Percentiles rank a stretch among this genome's conserved stretches.
These are phyloP conservation scores for Melanotus villosus DNA, from an alignment of 2,888 invertebrate genomes.

Conservation along the genomic window DNA sequence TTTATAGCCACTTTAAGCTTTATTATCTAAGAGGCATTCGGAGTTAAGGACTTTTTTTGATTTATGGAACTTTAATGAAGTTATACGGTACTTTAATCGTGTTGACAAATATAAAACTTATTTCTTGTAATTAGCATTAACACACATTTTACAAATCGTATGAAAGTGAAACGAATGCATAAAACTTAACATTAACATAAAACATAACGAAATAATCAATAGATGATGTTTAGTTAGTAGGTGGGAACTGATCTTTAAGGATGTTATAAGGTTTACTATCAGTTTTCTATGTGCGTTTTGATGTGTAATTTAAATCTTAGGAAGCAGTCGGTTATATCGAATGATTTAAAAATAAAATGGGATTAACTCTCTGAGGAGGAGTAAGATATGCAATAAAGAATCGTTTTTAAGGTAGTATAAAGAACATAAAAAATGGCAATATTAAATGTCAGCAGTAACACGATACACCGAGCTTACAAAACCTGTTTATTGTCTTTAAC, in stretches of 20 bases:
- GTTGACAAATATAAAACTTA: too few relatives aligned
- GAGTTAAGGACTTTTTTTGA: background rate
- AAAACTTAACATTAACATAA: too few relatives aligned
- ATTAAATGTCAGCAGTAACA: slow-evolving; percentile 26
- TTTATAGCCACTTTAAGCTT: background rate
- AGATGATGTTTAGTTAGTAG: too few relatives aligned
- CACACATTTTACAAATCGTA: too few relatives aligned
- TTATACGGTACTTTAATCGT: too few relatives aligned
- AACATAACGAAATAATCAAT: too few relatives aligned
- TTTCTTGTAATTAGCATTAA: too few relatives aligned
- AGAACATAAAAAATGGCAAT: slow-evolving; percentile 25
- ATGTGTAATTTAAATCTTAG: background rate
- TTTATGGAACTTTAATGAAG: background rate
- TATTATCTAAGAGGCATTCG: background rate
- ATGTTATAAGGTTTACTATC: too few relatives aligned
- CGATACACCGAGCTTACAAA: background rate
- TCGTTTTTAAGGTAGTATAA: slow-evolving; percentile 23
- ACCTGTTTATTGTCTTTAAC: background rate
- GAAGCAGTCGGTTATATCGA: background rate
- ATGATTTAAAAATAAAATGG: slow-evolving; percentile 24
- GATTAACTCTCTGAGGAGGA: slow-evolving; percentile 24
- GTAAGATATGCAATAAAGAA: slow-evolving; percentile 6
- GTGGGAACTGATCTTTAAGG: too few relatives aligned
- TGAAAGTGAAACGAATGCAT: too few relatives aligned
- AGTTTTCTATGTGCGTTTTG: too few relatives aligned